Evolutionary conservation across 2,888 invertebrate genomes (phyloP), one percentile per base, ranked within the genome.

Genomic region (Noctua fimbriata): DNA sequence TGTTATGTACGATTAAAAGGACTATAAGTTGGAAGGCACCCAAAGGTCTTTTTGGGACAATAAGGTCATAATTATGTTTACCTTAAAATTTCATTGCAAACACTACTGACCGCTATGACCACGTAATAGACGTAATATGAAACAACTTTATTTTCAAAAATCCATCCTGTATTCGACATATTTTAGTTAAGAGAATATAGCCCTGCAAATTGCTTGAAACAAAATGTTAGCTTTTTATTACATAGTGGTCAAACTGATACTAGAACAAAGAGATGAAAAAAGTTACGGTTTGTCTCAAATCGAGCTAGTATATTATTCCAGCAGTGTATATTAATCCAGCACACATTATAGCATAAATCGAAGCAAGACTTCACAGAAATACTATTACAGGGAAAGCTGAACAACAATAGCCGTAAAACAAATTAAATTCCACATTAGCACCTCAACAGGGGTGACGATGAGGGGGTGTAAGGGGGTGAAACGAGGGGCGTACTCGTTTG

Each of bases 361-460:
- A 81, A 70, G 36, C 49, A 65, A 73, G 73, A 79, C 65, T 71
- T 73, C 36, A 65, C 65, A 49, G 28, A 5, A 78, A 88, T 77
- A 70, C 28, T 72, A 70, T 58, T 69, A 72, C 41, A 24, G 12
- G 44, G 69, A 67, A 83, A 87, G 65, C 69, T 52, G 9, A 78
- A 83, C 73, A 85, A 87, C 83, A 89, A 89, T 81, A 82, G 82
- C 81, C 71, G 71, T 88, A 82, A 88, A 84, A 82, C 79, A 70
- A 90, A 89, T 87, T 85, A 82, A 85, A 88, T 80, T 83, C 28
- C 80, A 86, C 86, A 89, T 89, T 85, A 89, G 72, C 90, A 89
- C 79, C 81, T 86, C 76, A 67, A 55, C 72, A 55, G 16, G 65
- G 71, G 60, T 21, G 44, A 16, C 21, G 60, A 32, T 16, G 12